phyloP scores from a whole-genome alignment of 2,888 invertebrate genomes.

The Drepanosiphum platanoidis region DNA sequence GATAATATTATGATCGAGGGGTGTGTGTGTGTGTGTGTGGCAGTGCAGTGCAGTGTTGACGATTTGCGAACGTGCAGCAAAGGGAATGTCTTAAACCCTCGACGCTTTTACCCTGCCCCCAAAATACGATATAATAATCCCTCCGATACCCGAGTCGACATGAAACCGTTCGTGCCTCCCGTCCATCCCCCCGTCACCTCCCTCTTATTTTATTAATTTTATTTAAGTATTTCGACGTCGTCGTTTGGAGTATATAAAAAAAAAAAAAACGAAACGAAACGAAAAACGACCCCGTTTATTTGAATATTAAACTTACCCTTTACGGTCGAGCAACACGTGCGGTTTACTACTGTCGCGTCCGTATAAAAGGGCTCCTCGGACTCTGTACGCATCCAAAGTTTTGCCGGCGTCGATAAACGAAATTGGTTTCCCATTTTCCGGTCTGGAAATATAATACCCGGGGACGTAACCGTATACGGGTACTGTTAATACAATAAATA shows the following conservation, averaged over 20 bases:
- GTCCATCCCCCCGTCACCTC: neutral
- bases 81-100: slow-evolving; percentile 58
- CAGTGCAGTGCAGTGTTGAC: no score
- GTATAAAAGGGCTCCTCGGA: slow-evolving; percentile 53
- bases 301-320: slow-evolving; percentile 58
- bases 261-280: neutral
- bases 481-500: no score
- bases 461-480: no score
- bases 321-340: slow-evolving; percentile 60
- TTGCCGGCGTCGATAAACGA: slow-evolving; percentile 27
- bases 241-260: neutral
- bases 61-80: slow-evolving; percentile 57
- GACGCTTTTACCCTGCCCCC: slow-evolving; percentile 42
- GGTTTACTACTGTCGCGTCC: slow-evolving; percentile 57
- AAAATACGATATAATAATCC: slow-evolving; percentile 57
- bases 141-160: slow-evolving; percentile 52
- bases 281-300: slow-evolving; percentile 55
- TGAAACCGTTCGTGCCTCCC: slow-evolving; percentile 24
- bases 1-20: slow-evolving; percentile 44
- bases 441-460: neutral
- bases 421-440: slow-evolving; percentile 29
- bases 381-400: slow-evolving; percentile 46
- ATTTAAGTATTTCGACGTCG: slow-evolving; percentile 58
- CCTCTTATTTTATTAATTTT: slow-evolving; percentile 56
- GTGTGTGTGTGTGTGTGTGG: slow-evolving; percentile 26